phyloP scores from a whole-genome alignment of 2,797 vertebrate species.

The Lithobates pipiens region DNA sequence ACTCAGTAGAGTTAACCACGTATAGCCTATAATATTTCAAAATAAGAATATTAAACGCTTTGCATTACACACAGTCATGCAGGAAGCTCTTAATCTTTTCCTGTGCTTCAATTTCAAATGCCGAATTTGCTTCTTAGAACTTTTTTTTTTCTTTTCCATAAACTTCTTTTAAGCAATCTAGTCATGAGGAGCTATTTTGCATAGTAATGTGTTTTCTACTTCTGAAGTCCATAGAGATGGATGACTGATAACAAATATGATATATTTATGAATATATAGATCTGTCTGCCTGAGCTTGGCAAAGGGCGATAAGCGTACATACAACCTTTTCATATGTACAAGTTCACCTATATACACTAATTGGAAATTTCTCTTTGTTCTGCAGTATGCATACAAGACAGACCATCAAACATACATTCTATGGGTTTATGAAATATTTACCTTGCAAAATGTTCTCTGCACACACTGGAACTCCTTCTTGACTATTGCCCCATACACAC shows the following conservation, averaged over 20 bases:
- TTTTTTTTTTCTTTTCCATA: not conserved
- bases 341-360: not conserved
- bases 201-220: conserved; percentile 35
- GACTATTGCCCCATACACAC: no score
- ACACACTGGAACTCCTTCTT: no score
- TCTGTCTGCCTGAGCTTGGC: not conserved
- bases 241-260: conserved; percentile 7
- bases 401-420: no score
- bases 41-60: not conserved
- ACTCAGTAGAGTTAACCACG: not conserved
- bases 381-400: no score
- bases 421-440: no score
- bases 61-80: not conserved
- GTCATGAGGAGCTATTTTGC: not conserved
- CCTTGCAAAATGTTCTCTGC: no score
- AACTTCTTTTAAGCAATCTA: conserved; percentile 1
- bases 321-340: not conserved
- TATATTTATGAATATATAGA: not conserved
- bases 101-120: not conserved
- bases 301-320: not conserved
- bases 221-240: not conserved
- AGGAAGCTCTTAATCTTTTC: conserved; percentile 19
- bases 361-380: no score
- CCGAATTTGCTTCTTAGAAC: not conserved
- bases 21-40: not conserved